Evolutionary conservation across 2,113 vertebrate genomes (phyloP), one percentile per base, ranked within the genome.

Genomic region (Acinonyx jubatus): DNA sequence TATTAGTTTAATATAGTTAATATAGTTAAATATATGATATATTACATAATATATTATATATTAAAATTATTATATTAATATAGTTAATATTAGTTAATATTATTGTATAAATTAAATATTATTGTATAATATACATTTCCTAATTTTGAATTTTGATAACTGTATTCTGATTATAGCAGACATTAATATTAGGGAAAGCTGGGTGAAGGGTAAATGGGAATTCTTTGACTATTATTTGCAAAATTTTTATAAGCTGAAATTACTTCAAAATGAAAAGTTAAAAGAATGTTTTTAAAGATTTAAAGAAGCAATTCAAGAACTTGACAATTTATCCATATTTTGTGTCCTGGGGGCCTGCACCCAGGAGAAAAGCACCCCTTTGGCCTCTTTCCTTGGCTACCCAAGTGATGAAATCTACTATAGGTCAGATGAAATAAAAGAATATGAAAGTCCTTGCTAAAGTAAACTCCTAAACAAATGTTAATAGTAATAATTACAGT

Each of bases 381-480:
- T n/a, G 61, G 41, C 29, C 31, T 85, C 83, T 79, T 15, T 85
- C 57, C n/a, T 95, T 96, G 92, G 73, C 16, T 96, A 45, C 23
- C 73, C 83, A 57, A 33, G 31, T 74, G 69, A 86, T 66, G 38
- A 96, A 96, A 87, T 90, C 31, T 29, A 52, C 19, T 33, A 4
- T 21, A 13, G 6, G 13, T 65, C 61, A 78, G 38, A 89, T 73
- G 27, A 84, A 89, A 92, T 57, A 33, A 45, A 85, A 2, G 23
- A 82, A 69, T 65, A 74, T 4, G 13, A 65, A 93, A 41, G 27
- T 19, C 36, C 45, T 97, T 89, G 50, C 63, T 81, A 48, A 69
- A 73, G 61, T 85, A 89, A 94, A 89, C 41, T 87, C 63, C 33
- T 61, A 52, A 96, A 84, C 89, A 94, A 94, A 84, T 74, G 52